phyloP scores from a whole-genome alignment of 2,888 invertebrate genomes.

The Xanthorhoe spadicearia region DNA sequence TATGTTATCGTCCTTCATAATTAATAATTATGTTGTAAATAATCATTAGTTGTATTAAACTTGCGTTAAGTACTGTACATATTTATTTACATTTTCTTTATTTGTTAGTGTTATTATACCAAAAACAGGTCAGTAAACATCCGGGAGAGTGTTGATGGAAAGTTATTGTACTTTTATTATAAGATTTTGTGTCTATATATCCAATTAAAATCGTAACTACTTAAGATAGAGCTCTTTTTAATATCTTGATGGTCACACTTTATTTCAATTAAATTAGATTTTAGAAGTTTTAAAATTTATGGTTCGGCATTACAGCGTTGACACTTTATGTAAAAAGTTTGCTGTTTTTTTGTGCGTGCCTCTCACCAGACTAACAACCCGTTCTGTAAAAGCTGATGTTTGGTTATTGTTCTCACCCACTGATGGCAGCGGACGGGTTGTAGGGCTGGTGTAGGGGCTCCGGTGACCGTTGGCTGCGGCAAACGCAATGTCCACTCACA shows the following conservation, averaged over 20 bases:
- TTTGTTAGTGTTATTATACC: slow-evolving; percentile 53
- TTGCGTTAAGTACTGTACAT: slow-evolving; percentile 25
- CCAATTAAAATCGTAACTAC: background rate
- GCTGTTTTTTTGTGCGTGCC: slow-evolving; percentile 15
- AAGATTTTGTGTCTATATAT: slow-evolving; percentile 12
- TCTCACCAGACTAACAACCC: slow-evolving; percentile 2
- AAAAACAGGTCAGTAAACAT: slow-evolving; percentile 64
- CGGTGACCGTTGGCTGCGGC: background rate
- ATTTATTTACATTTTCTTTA: slow-evolving; percentile 18
- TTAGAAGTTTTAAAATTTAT: slow-evolving; percentile 16
- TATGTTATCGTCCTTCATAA: slow-evolving; percentile 9
- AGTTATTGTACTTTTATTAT: slow-evolving; percentile 16
- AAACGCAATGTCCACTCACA: slow-evolving; percentile 1
- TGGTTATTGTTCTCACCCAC: background rate
- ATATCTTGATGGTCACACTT: slow-evolving; percentile 18
- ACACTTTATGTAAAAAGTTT: too few species aligned
- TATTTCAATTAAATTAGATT: slow-evolving; percentile 4
- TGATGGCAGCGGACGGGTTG: background rate
- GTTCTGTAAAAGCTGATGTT: background rate
- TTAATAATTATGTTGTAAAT: slow-evolving; percentile 16
- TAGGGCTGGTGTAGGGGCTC: background rate
- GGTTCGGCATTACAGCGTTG: slow-evolving; percentile 33
- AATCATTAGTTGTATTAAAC: slow-evolving; percentile 19
- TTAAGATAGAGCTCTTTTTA: slow-evolving; percentile 10
- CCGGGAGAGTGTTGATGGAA: slow-evolving; percentile 24